Conservation (phyloP, 1,140 invertebrate genomes). For the Eubasilissa regina region DNA sequence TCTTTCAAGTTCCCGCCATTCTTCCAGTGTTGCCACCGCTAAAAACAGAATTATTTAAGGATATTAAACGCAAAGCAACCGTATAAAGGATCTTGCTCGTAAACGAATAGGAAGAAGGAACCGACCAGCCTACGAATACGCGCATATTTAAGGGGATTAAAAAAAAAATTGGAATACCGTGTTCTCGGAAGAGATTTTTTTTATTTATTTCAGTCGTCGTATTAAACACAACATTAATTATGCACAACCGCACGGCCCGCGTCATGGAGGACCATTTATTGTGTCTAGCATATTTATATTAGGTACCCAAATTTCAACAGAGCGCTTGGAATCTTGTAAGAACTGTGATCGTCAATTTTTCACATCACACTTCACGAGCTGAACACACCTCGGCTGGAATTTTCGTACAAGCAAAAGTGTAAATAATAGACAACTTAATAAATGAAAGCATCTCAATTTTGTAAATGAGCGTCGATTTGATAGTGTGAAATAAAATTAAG, state of each 20-base stretch:
- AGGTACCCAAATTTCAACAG: slow-evolving; percentile 12
- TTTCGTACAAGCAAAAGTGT: slow-evolving; percentile 16
- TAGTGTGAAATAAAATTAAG: neutral
- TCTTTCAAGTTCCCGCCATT: too few relatives aligned
- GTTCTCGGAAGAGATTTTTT: slow-evolving; percentile 9
- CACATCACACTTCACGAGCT: slow-evolving; percentile 9
- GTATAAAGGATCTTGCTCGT: too few relatives aligned
- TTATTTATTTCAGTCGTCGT: slow-evolving; percentile 21
- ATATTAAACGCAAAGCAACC: too few relatives aligned
- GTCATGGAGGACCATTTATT: slow-evolving; percentile 31
- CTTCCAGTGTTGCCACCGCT: too few relatives aligned
- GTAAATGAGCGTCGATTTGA: neutral
- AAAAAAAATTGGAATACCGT: slow-evolving; percentile 18
- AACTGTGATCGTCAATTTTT: slow-evolving; percentile 33
- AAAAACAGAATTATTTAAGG: too few relatives aligned
- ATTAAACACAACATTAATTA: slow-evolving; percentile 36
- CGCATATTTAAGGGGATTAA: neutral
- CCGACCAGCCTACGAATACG: too few relatives aligned
- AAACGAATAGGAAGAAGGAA: too few relatives aligned
- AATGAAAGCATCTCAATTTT: neutral
- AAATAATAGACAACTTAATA: slow-evolving; percentile 23
- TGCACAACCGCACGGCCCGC: neutral
- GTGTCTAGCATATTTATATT: slow-evolving; percentile 41
- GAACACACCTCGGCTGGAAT: slow-evolving; percentile 27
- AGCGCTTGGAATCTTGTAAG: slow-evolving; percentile 27